Percentiles rank a stretch among this genome's conserved stretches.
Evolutionary conservation across 2,888 invertebrate genomes (phyloP).

Genomic region (Tholera decimalis): DNA sequence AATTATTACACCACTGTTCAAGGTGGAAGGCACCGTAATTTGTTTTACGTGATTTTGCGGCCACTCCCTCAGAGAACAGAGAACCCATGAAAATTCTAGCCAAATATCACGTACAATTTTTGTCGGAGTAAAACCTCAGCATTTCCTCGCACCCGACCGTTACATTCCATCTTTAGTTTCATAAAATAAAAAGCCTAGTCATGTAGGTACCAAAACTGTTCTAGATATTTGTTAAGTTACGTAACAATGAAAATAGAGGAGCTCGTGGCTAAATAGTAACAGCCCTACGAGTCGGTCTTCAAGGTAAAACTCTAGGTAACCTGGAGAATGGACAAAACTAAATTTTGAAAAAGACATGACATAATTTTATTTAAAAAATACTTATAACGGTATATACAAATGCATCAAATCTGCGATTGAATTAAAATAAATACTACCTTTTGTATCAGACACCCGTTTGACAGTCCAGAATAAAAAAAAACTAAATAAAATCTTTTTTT

Average conservation of each 20-base stretch:
- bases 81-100: background rate
- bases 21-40: background rate
- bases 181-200: background rate
- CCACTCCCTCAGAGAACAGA: background rate
- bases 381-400: too few species aligned
- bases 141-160: background rate
- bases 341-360: too few species aligned
- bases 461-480: too few species aligned
- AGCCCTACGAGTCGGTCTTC: too few species aligned
- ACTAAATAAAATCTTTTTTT: too few species aligned
- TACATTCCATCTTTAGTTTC: background rate
- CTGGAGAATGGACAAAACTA: too few species aligned
- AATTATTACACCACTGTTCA: background rate
- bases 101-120: background rate
- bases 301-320: too few species aligned
- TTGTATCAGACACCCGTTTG: too few species aligned
- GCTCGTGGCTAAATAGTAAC: too few species aligned
- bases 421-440: too few species aligned
- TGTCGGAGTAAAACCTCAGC: background rate
- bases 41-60: background rate
- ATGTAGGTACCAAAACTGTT: background rate
- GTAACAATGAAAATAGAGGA: background rate
- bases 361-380: too few species aligned
- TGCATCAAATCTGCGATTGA: too few species aligned
- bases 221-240: constrained; percentile 1